A percentile compares a stretch with the other conserved stretches of the same genome.
phyloP scores from a whole-genome alignment of 2,113 vertebrate genomes.

The Atractosteus spatula region DNA sequence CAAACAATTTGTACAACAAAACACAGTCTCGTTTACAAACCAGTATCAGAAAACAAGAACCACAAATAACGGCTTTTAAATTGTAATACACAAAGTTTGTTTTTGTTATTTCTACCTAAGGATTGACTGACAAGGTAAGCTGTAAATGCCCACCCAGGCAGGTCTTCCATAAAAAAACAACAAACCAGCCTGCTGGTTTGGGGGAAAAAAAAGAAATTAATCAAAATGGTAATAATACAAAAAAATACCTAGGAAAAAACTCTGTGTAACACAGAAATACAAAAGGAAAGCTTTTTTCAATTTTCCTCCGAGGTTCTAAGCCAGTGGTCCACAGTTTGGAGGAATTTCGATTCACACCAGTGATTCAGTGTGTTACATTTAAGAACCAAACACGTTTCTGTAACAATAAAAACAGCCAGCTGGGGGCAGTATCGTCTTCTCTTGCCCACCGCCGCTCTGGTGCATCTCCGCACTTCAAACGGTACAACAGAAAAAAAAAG shows the following conservation, averaged over 20 bases:
- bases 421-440: no score
- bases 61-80: conserved; percentile 23
- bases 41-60: conserved; percentile 31
- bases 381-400: no score
- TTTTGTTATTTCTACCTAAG: conserved; percentile 3
- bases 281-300: neutral
- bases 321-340: conserved; percentile 4
- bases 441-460: no score
- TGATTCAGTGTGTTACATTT: conserved; percentile 6
- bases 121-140: conserved; percentile 8
- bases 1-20: conserved; percentile 26
- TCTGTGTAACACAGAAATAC: neutral
- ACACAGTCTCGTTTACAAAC: conserved; percentile 30
- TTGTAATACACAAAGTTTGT: conserved; percentile 20
- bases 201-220: conserved; percentile 27
- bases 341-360: neutral
- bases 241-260: neutral
- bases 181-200: conserved; percentile 61
- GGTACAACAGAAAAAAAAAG: no score
- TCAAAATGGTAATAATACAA: conserved; percentile 4
- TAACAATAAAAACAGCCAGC: no score
- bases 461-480: no score
- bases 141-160: neutral
- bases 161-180: conserved; percentile 13
- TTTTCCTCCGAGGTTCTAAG: neutral